Percentiles rank a stretch among this genome's conserved stretches.
These are phyloP conservation scores for Drosophila lini DNA, from an alignment of 1,140 invertebrate species.

Conservation along the genomic window DNA sequence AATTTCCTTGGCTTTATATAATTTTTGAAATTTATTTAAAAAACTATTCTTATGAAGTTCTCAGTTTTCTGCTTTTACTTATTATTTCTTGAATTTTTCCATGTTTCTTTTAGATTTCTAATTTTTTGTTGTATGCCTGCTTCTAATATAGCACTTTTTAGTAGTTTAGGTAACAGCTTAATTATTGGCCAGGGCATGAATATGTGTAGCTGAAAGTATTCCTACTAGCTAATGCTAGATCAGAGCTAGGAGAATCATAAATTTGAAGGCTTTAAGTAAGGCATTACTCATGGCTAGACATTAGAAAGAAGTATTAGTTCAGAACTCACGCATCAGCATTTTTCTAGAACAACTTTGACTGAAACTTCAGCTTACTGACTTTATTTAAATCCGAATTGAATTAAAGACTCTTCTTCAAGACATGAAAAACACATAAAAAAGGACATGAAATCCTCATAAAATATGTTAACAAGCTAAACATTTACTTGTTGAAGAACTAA, in stretches of 20 bases:
- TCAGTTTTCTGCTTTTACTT: neutral
- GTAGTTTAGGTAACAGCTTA: no score
- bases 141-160: no score
- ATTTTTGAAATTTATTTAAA: neutral
- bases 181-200: constrained; percentile 16
- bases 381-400: no score
- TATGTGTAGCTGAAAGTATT: neutral
- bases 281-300: neutral
- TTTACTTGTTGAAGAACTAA: no score
- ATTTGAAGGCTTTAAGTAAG: no score
- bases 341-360: neutral
- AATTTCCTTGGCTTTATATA: neutral
- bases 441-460: no score
- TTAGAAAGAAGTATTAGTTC: neutral
- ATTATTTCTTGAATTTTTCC: constrained; percentile 19
- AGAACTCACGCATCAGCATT: neutral
- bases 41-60: neutral
- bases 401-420: no score
- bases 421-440: no score
- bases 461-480: no score
- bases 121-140: constrained; percentile 52
- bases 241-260: constrained; percentile 1
- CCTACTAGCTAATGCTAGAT: neutral
- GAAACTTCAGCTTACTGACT: no score
- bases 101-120: constrained; percentile 43